phyloP scores from a whole-genome alignment of 2,113 vertebrate species.

The Paradisaea rubra region DNA sequence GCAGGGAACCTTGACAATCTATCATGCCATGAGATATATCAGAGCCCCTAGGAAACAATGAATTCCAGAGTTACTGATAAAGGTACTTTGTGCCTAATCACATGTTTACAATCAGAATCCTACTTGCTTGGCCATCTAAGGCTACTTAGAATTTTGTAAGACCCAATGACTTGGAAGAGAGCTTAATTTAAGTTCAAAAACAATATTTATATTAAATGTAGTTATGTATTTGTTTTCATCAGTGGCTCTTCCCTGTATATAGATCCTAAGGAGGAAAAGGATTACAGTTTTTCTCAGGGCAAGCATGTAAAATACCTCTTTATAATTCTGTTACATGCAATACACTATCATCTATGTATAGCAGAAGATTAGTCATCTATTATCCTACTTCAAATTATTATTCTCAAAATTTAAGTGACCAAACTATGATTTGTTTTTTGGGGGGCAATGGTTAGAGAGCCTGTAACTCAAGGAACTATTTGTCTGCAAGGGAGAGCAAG shows the following conservation, averaged over 20 bases:
- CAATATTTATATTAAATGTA: not conserved
- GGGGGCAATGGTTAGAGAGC: not conserved
- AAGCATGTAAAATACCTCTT: not conserved
- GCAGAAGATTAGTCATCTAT: not conserved
- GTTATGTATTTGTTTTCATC: not conserved
- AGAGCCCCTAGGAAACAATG: not conserved
- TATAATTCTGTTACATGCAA: not conserved
- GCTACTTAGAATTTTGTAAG: not conserved
- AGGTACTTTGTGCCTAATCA: not conserved
- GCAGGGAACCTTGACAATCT: not conserved
- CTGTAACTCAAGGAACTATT: not conserved
- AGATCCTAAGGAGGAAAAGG: not conserved
- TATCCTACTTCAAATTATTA: not conserved
- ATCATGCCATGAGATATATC: not conserved
- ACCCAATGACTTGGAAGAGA: not conserved
- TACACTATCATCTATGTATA: accelerated
- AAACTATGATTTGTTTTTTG: not conserved
- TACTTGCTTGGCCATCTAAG: not conserved
- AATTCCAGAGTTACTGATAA: not conserved
- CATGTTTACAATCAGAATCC: not conserved
- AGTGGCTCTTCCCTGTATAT: not conserved
- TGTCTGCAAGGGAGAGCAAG: not conserved
- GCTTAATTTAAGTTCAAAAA: not conserved
- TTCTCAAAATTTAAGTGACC: not conserved
- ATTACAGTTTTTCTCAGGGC: not conserved